Conservation (phyloP, 2,797 vertebrate species). For the Pipistrellus pygmaeus region DNA sequence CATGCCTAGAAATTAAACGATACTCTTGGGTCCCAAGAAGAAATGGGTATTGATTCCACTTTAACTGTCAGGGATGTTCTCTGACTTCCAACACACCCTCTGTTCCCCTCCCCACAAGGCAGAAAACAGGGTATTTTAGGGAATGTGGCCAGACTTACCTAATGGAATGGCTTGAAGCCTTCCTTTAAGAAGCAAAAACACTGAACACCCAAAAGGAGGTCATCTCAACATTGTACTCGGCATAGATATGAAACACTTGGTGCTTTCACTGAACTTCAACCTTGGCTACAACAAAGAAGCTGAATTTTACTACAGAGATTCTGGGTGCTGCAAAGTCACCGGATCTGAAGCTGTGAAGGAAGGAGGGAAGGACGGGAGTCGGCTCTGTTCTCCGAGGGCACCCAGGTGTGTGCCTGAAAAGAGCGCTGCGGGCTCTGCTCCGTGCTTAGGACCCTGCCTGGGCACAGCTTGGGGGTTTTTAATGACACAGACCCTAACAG, state of each 20-base stretch:
- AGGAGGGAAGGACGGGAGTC: too few relatives aligned
- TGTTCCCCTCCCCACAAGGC: background rate
- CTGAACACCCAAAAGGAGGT: conserved; percentile 12
- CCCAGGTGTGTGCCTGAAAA: background rate
- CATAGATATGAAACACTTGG: conserved; percentile 1
- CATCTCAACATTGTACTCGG: conserved; percentile 11
- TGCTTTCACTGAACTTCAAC: conserved; percentile 17
- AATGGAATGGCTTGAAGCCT: background rate
- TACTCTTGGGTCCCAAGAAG: conserved; percentile 70
- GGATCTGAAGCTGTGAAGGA: background rate
- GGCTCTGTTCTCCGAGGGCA: background rate
- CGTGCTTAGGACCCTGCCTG: background rate
- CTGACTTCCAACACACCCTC: conserved; percentile 32
- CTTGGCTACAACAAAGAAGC: background rate
- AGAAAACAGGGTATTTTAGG: background rate
- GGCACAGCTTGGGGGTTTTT: background rate
- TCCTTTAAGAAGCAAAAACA: conserved; percentile 29
- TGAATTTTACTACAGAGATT: background rate
- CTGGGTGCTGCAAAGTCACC: background rate
- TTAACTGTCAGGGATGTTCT: conserved; percentile 64
- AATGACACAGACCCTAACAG: background rate
- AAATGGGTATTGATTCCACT: conserved; percentile 77
- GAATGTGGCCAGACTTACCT: background rate
- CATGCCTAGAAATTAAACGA: conserved; percentile 69
- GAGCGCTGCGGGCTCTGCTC: background rate